phyloP scores from a whole-genome alignment of 1,140 invertebrate genomes.

The Neodiprion fabricii region DNA sequence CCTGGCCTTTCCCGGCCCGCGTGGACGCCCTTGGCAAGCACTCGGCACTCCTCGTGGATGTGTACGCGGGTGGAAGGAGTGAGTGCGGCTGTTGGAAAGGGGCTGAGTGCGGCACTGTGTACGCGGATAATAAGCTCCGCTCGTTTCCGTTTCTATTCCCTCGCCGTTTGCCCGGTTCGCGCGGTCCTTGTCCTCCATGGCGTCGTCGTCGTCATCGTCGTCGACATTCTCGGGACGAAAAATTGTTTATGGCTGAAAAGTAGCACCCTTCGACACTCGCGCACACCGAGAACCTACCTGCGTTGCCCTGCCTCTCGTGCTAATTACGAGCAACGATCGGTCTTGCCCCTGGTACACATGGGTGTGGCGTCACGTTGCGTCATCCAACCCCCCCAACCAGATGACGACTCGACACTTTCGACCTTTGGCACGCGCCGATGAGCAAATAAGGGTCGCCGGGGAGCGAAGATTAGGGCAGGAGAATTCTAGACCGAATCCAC shows the following conservation, averaged over 20 bases:
- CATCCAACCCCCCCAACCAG: not conserved
- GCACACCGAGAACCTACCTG: too few species aligned
- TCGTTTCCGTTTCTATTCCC: not conserved
- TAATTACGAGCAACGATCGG: not conserved
- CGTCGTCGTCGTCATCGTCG: too few species aligned
- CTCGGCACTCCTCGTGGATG: not conserved
- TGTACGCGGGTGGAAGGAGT: too few species aligned
- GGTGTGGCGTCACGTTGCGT: not conserved
- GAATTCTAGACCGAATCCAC: too few species aligned
- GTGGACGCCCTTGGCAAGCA: slow-evolving; percentile 3
- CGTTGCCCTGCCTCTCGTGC: not conserved
- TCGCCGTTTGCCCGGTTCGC: too few species aligned
- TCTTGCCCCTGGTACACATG: not conserved
- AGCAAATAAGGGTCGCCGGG: not conserved
- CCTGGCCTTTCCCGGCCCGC: not conserved
- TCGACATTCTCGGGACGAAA: too few species aligned
- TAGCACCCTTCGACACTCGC: too few species aligned
- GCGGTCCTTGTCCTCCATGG: too few species aligned
- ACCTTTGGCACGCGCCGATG: not conserved
- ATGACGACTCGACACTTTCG: not conserved
- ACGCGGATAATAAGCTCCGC: slow-evolving; percentile 1
- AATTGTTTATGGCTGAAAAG: too few species aligned
- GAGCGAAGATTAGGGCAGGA: not conserved
- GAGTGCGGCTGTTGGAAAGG: not conserved
- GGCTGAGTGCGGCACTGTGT: not conserved